Conservation (phyloP, 2,888 invertebrate genomes). For the Amorpha juglandis region DNA sequence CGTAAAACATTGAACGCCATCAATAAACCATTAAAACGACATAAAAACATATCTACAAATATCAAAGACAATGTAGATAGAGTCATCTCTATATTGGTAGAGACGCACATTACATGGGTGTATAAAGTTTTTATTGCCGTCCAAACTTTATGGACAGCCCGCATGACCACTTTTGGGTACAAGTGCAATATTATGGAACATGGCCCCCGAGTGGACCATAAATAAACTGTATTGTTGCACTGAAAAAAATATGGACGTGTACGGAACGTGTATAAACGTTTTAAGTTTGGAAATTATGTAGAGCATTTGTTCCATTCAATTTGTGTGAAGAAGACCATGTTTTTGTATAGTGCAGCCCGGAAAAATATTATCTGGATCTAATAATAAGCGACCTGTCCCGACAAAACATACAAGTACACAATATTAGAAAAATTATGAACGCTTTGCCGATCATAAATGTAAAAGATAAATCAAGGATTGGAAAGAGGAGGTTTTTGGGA, state of each 20-base stretch:
- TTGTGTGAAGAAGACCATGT: not conserved
- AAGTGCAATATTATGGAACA: constrained; percentile 25
- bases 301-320: not conserved
- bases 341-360: too few species aligned
- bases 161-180: constrained; percentile 21
- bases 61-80: constrained; percentile 32
- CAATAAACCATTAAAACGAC: constrained; percentile 21
- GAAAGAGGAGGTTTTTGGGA: too few species aligned
- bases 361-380: too few species aligned
- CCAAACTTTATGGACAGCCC: constrained; percentile 36
- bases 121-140: constrained; percentile 50
- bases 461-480: too few species aligned
- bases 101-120: constrained; percentile 39
- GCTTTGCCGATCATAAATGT: too few species aligned
- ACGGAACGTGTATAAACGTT: not conserved
- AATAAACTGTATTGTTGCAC: constrained; percentile 18
- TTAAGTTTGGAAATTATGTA: not conserved
- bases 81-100: constrained; percentile 33
- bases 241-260: constrained; percentile 13
- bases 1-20: constrained; percentile 11
- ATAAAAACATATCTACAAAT: constrained; percentile 21
- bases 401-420: too few species aligned
- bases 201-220: constrained; percentile 22
- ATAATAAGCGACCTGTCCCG: too few species aligned
- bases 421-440: too few species aligned